phyloP scores from a whole-genome alignment of 2,113 vertebrate genomes.

The Coreoperca whiteheadi region DNA sequence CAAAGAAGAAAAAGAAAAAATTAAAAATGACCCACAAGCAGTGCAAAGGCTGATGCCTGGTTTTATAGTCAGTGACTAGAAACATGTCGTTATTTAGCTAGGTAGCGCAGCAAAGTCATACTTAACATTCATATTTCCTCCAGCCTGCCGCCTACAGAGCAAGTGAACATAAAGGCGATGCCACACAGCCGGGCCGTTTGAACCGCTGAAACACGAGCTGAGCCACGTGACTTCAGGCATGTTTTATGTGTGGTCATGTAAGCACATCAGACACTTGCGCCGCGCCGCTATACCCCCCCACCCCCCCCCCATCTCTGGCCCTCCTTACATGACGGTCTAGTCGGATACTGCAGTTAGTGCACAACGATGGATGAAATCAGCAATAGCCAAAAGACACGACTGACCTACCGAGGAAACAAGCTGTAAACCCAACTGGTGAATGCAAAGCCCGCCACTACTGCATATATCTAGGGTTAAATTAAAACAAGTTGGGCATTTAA shows the following conservation, averaged over 20 bases:
- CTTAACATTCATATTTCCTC: background rate
- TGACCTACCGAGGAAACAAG: background rate
- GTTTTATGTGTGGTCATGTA: background rate
- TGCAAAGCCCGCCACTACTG: background rate
- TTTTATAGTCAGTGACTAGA: background rate
- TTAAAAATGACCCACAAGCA: background rate
- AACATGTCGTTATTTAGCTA: background rate
- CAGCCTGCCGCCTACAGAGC: background rate
- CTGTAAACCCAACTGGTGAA: background rate
- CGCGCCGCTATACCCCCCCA: too few relatives aligned
- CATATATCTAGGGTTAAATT: background rate
- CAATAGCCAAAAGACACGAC: background rate
- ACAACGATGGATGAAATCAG: slow-evolving; percentile 1
- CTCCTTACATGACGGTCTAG: background rate
- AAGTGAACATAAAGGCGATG: background rate
- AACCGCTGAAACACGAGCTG: slow-evolving; percentile 15
- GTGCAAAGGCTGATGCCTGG: too few relatives aligned
- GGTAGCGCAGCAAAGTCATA: too few relatives aligned
- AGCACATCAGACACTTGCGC: background rate
- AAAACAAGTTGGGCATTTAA: background rate
- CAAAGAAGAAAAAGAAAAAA: background rate
- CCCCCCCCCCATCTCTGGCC: background rate
- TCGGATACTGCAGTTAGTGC: background rate
- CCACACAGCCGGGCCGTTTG: background rate
- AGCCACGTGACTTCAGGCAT: background rate